phyloP scores from a whole-genome alignment of 1,140 invertebrate genomes.

The Lethrus apterus region DNA sequence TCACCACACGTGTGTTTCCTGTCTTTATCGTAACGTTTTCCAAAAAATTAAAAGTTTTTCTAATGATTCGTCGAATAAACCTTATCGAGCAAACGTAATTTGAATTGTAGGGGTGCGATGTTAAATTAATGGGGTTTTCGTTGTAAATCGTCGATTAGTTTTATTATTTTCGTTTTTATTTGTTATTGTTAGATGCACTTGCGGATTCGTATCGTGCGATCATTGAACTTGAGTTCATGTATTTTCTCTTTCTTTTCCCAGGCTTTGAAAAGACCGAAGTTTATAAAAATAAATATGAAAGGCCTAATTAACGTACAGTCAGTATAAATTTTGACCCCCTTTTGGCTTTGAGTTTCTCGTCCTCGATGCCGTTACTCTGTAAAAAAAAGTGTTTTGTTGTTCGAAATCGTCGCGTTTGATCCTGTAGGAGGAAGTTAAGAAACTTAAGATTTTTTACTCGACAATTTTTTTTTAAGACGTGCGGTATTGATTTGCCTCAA shows the following conservation, averaged over 20 bases:
- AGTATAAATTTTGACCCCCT: conserved; percentile 38
- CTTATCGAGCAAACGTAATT: too few species aligned
- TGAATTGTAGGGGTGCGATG: too few species aligned
- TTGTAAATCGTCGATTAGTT: too few species aligned
- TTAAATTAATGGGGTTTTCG: too few species aligned
- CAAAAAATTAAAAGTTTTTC: too few species aligned
- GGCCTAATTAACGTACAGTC: conserved; percentile 35
- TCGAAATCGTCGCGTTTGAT: conserved; percentile 18
- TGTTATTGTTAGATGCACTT: too few species aligned
- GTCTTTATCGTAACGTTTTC: conserved; percentile 7
- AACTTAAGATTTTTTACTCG: conserved; percentile 30
- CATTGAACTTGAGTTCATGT: conserved; percentile 27
- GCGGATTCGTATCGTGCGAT: too few species aligned
- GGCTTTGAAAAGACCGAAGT: conserved; percentile 36
- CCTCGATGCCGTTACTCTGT: conserved; percentile 34
- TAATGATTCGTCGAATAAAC: too few species aligned
- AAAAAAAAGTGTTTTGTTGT: conserved; percentile 32
- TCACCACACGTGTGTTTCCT: conserved; percentile 3
- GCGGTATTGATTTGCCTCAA: conserved; percentile 40
- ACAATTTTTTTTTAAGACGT: conserved; percentile 40
- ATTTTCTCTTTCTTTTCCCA: conserved; percentile 38
- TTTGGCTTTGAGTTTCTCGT: conserved; percentile 35
- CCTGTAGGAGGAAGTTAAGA: conserved; percentile 20
- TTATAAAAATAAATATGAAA: conserved; percentile 41
- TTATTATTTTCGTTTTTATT: too few species aligned